Conservation (phyloP, 2,113 vertebrate species). For the Telmatochromis brachygnathus region DNA sequence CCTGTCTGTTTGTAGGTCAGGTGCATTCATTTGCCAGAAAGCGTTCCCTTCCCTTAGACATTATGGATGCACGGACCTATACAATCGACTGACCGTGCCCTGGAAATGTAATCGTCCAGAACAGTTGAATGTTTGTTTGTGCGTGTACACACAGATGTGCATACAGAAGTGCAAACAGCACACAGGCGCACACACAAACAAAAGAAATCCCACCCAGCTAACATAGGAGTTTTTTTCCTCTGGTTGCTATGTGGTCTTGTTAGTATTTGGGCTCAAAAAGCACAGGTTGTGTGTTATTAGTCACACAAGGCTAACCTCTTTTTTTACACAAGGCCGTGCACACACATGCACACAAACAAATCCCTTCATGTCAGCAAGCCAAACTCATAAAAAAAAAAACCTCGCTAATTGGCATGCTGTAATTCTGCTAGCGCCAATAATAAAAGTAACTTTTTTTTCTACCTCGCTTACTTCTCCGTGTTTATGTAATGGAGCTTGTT, state of each 20-base stretch:
- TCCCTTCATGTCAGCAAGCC: slow-evolving; percentile 23
- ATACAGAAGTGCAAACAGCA: slow-evolving; percentile 53
- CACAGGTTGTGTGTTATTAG: slow-evolving; percentile 33
- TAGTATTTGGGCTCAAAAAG: slow-evolving; percentile 26
- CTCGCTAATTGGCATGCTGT: slow-evolving; percentile 47
- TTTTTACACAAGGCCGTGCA: not conserved
- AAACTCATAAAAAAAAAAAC: slow-evolving; percentile 30
- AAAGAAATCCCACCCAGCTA: slow-evolving; percentile 4
- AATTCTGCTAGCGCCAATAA: slow-evolving; percentile 29
- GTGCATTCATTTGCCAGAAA: not conserved
- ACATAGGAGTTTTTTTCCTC: not conserved
- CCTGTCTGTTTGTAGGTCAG: slow-evolving; percentile 25
- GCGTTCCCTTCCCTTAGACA: not conserved
- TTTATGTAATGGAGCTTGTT: slow-evolving; percentile 57
- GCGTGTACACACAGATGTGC: slow-evolving; percentile 64
- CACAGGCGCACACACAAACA: slow-evolving; percentile 31
- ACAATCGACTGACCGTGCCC: slow-evolving; percentile 44
- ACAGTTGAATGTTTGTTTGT: slow-evolving; percentile 57
- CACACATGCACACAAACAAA: slow-evolving; percentile 1
- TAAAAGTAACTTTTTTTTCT: slow-evolving; percentile 22
- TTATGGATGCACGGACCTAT: slow-evolving; percentile 11
- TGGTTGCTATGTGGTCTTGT: slow-evolving; percentile 12
- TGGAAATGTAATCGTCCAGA: slow-evolving; percentile 63
- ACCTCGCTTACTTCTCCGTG: slow-evolving; percentile 35
- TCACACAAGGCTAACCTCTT: slow-evolving; percentile 36